A percentile compares a stretch with the other conserved stretches of the same genome.
phyloP scores from a whole-genome alignment of 1,140 invertebrate species.

The Halesus radiatus region DNA sequence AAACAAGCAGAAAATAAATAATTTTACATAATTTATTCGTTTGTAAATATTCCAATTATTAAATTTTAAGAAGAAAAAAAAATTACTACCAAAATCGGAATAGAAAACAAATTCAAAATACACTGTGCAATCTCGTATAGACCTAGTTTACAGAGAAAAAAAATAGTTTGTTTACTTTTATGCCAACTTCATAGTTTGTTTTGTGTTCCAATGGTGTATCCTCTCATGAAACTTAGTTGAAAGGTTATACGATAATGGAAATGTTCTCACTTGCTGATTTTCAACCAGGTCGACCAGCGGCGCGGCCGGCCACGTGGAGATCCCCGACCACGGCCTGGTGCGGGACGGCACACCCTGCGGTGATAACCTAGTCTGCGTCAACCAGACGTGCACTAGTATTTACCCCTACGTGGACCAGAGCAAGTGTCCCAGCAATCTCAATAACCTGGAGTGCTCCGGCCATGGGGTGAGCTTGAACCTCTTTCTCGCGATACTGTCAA shows the following conservation, averaged over 20 bases:
- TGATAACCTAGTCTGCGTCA: conserved; percentile 91
- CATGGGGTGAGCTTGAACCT: conserved; percentile 80
- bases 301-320: conserved; percentile 74
- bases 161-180: too few relatives aligned
- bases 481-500: too few relatives aligned
- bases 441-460: conserved; percentile 91
- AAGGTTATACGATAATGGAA: neutral
- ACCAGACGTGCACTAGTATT: conserved; percentile 90
- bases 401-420: conserved; percentile 86
- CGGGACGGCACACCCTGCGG: conserved; percentile 93
- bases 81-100: too few relatives aligned
- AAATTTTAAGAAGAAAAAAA: too few relatives aligned
- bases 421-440: conserved; percentile 90
- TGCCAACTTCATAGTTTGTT: too few relatives aligned
- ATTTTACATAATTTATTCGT: too few relatives aligned
- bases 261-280: neutral
- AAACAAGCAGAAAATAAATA: too few relatives aligned
- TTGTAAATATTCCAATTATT: too few relatives aligned
- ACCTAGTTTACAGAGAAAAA: too few relatives aligned
- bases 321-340: conserved; percentile 83
- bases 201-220: neutral
- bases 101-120: too few relatives aligned
- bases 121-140: too few relatives aligned
- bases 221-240: neutral
- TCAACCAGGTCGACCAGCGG: conserved; percentile 79